Percentiles rank a stretch among this genome's conserved stretches.
phyloP scores from a whole-genome alignment of 2,888 invertebrate species.

The Himalopsyche japonica region DNA sequence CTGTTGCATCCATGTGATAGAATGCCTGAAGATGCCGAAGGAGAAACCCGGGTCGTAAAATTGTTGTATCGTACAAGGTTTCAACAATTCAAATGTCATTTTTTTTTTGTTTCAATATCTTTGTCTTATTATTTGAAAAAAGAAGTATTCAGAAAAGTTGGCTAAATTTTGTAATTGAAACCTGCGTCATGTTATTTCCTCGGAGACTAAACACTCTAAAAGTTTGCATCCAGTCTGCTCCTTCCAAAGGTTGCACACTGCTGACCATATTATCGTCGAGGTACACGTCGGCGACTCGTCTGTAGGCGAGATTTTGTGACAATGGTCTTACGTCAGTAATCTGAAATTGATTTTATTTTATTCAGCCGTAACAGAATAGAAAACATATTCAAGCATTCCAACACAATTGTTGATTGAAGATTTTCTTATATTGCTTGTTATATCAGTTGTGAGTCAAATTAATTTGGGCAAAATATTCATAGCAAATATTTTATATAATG shows the following conservation, averaged over 20 bases:
- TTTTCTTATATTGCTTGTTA: not conserved
- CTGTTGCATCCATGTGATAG: too few species aligned
- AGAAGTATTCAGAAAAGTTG: too few species aligned
- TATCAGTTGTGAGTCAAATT: too few species aligned
- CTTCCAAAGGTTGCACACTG: slow-evolving; percentile 69
- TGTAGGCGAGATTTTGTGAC: slow-evolving; percentile 68
- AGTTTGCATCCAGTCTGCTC: slow-evolving; percentile 75
- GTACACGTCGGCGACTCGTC: slow-evolving; percentile 71
- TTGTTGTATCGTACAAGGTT: too few species aligned
- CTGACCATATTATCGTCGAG: slow-evolving; percentile 76
- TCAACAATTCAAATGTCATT: too few species aligned
- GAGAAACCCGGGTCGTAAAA: too few species aligned
- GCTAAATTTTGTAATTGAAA: slow-evolving; percentile 45
- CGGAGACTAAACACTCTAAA: slow-evolving; percentile 78
- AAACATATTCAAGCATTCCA: not conserved
- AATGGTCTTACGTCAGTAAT: slow-evolving; percentile 66
- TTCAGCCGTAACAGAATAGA: not conserved
- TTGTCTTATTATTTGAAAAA: not conserved
- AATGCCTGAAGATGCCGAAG: too few species aligned
- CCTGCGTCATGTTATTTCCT: slow-evolving; percentile 73
- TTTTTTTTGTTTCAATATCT: too few species aligned
- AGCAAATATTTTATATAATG: too few species aligned
- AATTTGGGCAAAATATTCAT: too few species aligned
- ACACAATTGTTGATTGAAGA: too few species aligned
- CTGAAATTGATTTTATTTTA: slow-evolving; percentile 47